A percentile compares a stretch with the other conserved stretches of the same genome.
These are phyloP conservation scores for Clarias pachynema DNA, from an alignment of 2,797 vertebrate genomes.

Conservation along the genomic window DNA sequence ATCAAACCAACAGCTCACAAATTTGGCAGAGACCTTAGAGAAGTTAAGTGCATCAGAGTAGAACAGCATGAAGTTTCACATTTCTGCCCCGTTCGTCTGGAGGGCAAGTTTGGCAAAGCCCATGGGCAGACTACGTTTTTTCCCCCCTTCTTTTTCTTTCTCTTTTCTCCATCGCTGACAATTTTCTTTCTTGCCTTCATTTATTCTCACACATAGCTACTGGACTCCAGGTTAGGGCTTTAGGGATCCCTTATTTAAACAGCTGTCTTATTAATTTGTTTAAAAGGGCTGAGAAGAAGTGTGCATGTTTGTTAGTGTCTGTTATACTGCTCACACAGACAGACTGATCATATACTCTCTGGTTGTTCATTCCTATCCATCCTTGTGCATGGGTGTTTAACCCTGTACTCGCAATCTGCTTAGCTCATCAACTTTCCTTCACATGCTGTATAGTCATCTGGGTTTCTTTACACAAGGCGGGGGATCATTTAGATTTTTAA, in stretches of 20 bases:
- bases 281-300: background rate
- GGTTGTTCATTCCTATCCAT: background rate
- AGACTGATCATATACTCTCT: background rate
- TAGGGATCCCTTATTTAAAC: slow-evolving; percentile 12
- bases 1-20: slow-evolving; percentile 36
- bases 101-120: slow-evolving; percentile 36
- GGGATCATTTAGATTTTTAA: slow-evolving; percentile 33
- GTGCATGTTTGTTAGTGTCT: slow-evolving; percentile 21
- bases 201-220: slow-evolving; percentile 35
- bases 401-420: slow-evolving; percentile 31
- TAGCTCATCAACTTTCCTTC: slow-evolving; percentile 39
- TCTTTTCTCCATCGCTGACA: slow-evolving; percentile 16
- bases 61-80: slow-evolving; percentile 45
- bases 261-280: slow-evolving; percentile 15
- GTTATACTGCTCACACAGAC: slow-evolving; percentile 18
- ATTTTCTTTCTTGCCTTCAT: slow-evolving; percentile 18
- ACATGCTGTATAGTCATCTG: slow-evolving; percentile 50
- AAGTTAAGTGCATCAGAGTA: slow-evolving; percentile 41
- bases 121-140: slow-evolving; percentile 11
- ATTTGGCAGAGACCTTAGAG: slow-evolving; percentile 31
- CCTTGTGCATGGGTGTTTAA: slow-evolving; percentile 11
- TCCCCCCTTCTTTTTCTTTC: background rate
- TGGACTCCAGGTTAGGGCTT: slow-evolving; percentile 1
- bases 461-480: slow-evolving; percentile 13
- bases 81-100: slow-evolving; percentile 41